phyloP scores from a whole-genome alignment of 2,888 invertebrate genomes.

The Lasioglossum morio region DNA sequence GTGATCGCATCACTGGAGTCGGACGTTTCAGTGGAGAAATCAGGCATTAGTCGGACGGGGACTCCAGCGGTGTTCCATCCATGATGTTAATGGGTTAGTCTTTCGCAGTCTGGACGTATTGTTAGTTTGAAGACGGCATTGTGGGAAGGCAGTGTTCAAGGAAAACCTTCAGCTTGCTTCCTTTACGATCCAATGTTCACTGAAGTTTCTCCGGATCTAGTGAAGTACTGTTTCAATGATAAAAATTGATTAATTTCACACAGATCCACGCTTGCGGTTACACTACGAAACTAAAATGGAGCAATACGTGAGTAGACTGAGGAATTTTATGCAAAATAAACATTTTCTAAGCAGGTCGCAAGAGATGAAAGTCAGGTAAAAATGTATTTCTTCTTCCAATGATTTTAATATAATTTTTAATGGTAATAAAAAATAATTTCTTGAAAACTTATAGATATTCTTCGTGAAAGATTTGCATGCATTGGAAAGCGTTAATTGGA shows the following conservation, averaged over 20 bases:
- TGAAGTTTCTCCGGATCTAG: conserved; percentile 6
- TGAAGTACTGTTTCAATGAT: conserved; percentile 25
- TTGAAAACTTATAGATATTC: no score
- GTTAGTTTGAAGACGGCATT: conserved; percentile 25
- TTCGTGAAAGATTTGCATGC: background rate
- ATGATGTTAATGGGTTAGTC: conserved; percentile 9
- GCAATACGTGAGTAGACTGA: background rate
- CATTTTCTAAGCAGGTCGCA: background rate
- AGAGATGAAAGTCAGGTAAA: background rate
- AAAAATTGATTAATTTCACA: conserved; percentile 28
- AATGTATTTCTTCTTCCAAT: background rate
- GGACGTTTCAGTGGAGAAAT: conserved; percentile 41
- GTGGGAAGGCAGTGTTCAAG: background rate
- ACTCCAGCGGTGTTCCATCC: conserved; percentile 9
- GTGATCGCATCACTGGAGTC: conserved; percentile 34
- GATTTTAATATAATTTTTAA: background rate
- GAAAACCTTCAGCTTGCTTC: conserved; percentile 9
- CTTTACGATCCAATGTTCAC: background rate
- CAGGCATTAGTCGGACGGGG: conserved; percentile 39
- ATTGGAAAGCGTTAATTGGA: background rate
- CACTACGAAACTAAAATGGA: background rate
- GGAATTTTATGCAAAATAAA: background rate
- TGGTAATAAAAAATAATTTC: no score
- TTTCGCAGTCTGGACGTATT: conserved; percentile 21
- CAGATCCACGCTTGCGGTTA: background rate